Conservation (phyloP, 2,113 vertebrate genomes). For the Scartelaos histophorus region DNA sequence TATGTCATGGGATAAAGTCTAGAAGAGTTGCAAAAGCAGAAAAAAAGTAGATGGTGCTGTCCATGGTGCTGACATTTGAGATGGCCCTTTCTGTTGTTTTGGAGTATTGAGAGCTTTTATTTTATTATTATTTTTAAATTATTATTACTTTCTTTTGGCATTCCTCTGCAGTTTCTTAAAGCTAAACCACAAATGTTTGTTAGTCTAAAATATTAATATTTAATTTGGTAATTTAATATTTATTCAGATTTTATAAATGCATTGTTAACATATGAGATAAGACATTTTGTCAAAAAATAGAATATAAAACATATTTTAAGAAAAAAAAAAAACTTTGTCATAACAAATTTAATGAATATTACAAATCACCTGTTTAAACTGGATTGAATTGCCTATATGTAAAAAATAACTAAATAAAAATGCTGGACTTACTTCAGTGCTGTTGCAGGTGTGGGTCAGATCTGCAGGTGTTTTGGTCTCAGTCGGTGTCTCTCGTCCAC, state of each 20-base stretch:
- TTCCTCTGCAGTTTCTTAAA: not conserved
- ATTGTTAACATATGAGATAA: too few relatives aligned
- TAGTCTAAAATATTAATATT: not conserved
- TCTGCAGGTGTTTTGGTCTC: not conserved
- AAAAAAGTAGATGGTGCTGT: not conserved
- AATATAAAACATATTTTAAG: too few relatives aligned
- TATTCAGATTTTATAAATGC: too few relatives aligned
- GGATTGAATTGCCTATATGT: too few relatives aligned
- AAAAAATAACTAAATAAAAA: not conserved
- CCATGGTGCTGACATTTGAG: not conserved
- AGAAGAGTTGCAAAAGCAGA: not conserved
- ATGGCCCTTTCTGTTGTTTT: not conserved
- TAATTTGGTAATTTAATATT: too few relatives aligned
- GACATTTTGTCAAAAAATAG: too few relatives aligned
- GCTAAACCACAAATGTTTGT: too few relatives aligned
- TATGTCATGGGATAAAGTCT: too few relatives aligned
- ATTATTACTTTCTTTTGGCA: not conserved
- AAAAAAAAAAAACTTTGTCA: not conserved
- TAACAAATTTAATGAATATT: not conserved
- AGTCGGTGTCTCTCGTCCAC: not conserved
- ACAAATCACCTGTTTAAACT: not conserved
- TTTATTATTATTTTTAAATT: too few relatives aligned
- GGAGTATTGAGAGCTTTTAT: too few relatives aligned
- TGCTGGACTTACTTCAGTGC: not conserved
- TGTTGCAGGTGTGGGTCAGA: slow-evolving; percentile 4